Base-by-base conservation (phyloP, 1,140 invertebrate species). In the Polypedilum vanderplanki region DNA sequence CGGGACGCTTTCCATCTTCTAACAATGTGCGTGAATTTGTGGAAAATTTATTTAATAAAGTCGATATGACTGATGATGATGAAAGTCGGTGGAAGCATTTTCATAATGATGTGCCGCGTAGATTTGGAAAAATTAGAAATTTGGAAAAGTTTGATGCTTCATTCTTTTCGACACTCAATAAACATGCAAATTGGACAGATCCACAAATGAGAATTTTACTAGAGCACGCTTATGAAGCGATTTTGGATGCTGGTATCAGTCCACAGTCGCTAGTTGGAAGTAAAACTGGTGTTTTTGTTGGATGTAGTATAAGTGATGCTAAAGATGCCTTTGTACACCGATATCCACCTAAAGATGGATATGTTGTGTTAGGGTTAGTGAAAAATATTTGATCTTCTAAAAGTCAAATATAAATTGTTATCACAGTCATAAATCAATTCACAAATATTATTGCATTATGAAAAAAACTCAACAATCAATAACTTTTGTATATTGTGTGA, bases 1-100 rank as follows among this genome's bases (percentile, higher is more conserved):
- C 94, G 0, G 95, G 95, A 10, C 87, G 90, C 79, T 96, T 95
- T 83, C 96, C 96, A 0, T 90, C 96, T 77, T 93, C 91, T 0
- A 86, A 91, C 57, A 93, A 92, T 80, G 86, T 97, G 41, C 81
- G 86, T 18, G 88, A 94, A 77, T 92, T 97, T 73, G 84, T 87
- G 73, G 87, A 95, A 67, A 92, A 96, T 80, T 85, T 98, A 1
- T 89, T 91, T 78, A 88, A 90, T 77, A 90, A 75, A 67, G 20
- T 75, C 41, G 73, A 76, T 40, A 75, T 76, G 74, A 40, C 73
- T 18, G 70, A 75, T 2, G 73, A 75, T 3, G 41, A 46, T 12
- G 76, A 76, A 40, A 67, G 18, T 15, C 46, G 73, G 2, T 75
- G 74, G 74, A 22, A 46, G n/a, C 74, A 73, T 40, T 46, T 75